Evolutionary conservation across 2,888 invertebrate species (phyloP), one percentile per base, ranked within the genome.

Genomic region (Agrilus mali): DNA sequence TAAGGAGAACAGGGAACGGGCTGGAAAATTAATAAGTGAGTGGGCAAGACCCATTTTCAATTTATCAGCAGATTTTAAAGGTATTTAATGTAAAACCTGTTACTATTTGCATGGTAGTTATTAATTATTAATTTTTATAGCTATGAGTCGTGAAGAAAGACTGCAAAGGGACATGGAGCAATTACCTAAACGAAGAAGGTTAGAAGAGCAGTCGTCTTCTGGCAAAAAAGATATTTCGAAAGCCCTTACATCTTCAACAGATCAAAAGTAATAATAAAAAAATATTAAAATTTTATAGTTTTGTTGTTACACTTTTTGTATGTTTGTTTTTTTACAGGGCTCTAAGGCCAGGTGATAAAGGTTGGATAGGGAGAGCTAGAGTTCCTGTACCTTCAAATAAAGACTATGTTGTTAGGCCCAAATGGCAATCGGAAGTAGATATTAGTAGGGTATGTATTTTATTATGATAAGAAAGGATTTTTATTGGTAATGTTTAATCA

Each of bases 1-100:
- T 1, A 93, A 93, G 66, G 76, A 80, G 45, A 97, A 97, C 68
- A 84, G 86, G 60, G 86, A 87, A 61, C 75, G 83, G 42, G 94
- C 95, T 47, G 92, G 93, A 1, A 81, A 86, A 51, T 75, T 97
- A 50, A 96, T 97, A 53, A 93, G 89, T 49, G 94, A 95, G 68
- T 98, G 98, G 97, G 93, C 96, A 0, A 70, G 97, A 12, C 96
- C 97, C 2, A 96, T 98, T 53, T 97, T 98, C 68, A 95, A 96
- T 73, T 73, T 97, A 45, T 88, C 89, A 17, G 82, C 89, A 10
- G 89, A 95, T 67, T 93, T 88, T 61, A 88, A 87, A 69, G 71
- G 71, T 71, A 56, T 42, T 27, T n/a, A n/a, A n/a, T n/a, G n/a
- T n/a, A n/a, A n/a, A 27, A 27, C 10, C 1, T 10, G 4, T 27